Evolutionary conservation across 2,888 invertebrate genomes (phyloP), one percentile per base, ranked within the genome.

Genomic region (Blastobasis adustella): DNA sequence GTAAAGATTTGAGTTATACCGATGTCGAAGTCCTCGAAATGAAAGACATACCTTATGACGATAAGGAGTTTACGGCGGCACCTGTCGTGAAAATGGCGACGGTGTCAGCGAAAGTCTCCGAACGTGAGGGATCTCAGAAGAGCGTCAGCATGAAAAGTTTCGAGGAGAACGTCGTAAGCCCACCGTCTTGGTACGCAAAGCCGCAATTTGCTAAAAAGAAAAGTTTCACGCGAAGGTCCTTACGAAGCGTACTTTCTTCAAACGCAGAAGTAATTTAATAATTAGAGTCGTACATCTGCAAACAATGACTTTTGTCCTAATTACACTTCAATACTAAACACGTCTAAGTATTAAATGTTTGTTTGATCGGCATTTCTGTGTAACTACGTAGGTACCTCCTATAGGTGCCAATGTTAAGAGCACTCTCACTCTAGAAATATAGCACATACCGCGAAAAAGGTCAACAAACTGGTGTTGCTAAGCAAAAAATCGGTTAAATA

Each of bases 21-120:
- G 88, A 89, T 6, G 90, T 90, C 37, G 89, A 90, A 66, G 72
- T 90, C n/a, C 73, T 90, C 49, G 87, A 90, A 64, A 88, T 90
- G 88, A 86, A 82, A 54, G 81, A 89, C 57, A 85, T 86, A 63
- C 85, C 86, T 50, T 83, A 75, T 67, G 72, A 71, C 56, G 62
- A 58, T 39, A 69, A 74, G 7, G 66, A 63, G 39, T 49, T 59
- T 6, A 54, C 55, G 9, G 56, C 66, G 38, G 67, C 59, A 42
- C 53, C 54, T 39, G 62, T 57, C 38, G 60, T 49, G 5, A 66
- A 65, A 53, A 57, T 85, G 41, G 73, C 68, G 52, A 81, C 82
- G 5, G 70, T 84, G 58, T 83, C 84, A 7, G 77, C 81, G 4
- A 76, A 70, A 45, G 63, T 83, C 23, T 63, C 75, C 4, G 72